Base-by-base conservation (phyloP, 1,140 invertebrate species). In the Maconellicoccus hirsutus region DNA sequence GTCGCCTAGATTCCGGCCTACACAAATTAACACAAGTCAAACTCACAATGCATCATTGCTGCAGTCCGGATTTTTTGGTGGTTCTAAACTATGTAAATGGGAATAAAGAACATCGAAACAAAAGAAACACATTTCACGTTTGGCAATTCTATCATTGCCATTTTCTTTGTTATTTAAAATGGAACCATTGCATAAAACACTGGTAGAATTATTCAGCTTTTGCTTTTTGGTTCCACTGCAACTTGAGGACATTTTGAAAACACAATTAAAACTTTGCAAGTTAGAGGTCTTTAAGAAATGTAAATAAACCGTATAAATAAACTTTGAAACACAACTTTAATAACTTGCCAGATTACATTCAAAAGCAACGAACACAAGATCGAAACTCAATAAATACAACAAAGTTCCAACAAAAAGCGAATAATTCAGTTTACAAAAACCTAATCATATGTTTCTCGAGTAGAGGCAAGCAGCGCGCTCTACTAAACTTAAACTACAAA, bases 91-190 rank as follows among this genome's bases (percentile, higher is more conserved):
- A 81, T 97, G 89, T 76, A 98, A 84, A 82, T 97, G 92, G 80
- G 88, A 89, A 81, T 96, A 94, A 70, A 98, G 86, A 73, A 97
- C 94, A 82, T 98, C 95, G 83, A 98, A 98, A 86, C 96, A 98
- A 83, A 92, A 98, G 83, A 93, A 94, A 79, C 93, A 96, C 96
- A 98, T 98, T 80, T 97, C 94, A 69, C 91, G 89, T 79, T 89
- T 87, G 71, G 92, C 92, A 42, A 96, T 88, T 80, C 86, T 84
- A 78, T 81, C 84, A 80, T 81, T 80, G 72, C 74, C 82, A 74
- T 81, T 79, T 76, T 83, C 83, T 79, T 86, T 86, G 21, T 79
- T 80, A 71, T 79, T 74, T 27, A 78, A 73, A 25, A 79, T 75
- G 8, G 78, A 77, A 66, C 83, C 82, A 76, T 84, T 84, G 75